Evolutionary conservation across 2,797 vertebrate genomes (phyloP), one percentile per base, ranked within the genome.

Genomic region (Sebastes taczanowskii): DNA sequence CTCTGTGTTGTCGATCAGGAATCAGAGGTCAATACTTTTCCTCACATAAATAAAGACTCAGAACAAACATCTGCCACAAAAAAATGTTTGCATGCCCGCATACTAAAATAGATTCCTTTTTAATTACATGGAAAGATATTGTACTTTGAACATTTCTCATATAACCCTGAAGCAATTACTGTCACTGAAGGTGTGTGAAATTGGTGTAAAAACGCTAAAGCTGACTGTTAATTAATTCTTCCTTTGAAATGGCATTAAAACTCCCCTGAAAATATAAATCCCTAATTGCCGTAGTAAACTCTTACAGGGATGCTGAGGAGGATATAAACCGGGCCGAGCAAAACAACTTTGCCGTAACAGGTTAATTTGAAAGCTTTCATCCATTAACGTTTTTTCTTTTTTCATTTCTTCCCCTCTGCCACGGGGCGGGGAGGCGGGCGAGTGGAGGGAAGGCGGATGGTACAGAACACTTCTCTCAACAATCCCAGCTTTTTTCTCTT

Each of bases 221-320:
- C 89, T 56, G 85, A 80, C 87, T 90, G 89, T 87, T 92, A 92
- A 94, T 94, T 91, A 92, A 91, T 93, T 92, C 83, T 82, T 88
- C 86, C 91, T 93, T 94, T 94, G 91, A 95, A 93, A 94, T 88
- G 76, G 87, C 89, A 91, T 93, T 91, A 91, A 89, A 89, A 86
- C 72, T 90, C 88, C 88, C 87, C 87, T 89, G 92, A 89, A 95
- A 93, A 92, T 91, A 89, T 77, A 88, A 90, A 93, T 88, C 80
- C 79, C 87, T 91, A 91, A 91, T 92, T 92, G 86, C 75, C 71
- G 42, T 79, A 74, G 91, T 91, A 86, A 91, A 91, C 80, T 89
- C 86, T 86, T 87, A 66, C 69, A 87, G 86, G 89, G 81, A 78
- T n/a, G 46, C 76, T 58, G 78, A 84, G 78, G 82, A 82, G 87